Conservation (phyloP, 2,797 vertebrate genomes). For the Avahi laniger region DNA sequence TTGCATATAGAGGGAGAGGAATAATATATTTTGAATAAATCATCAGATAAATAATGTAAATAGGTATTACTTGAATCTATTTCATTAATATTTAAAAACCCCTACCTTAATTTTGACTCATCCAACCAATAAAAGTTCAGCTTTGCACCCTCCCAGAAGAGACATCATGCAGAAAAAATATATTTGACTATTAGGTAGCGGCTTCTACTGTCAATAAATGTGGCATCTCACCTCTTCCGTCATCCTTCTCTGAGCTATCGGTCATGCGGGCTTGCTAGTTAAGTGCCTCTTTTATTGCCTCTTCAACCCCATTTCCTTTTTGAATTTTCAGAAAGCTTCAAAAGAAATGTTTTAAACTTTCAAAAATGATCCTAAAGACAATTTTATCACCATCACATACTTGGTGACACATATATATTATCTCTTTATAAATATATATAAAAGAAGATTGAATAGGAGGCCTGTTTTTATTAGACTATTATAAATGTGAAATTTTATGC, state of each 20-base stretch:
- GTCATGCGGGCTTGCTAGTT: neutral
- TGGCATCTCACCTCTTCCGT: neutral
- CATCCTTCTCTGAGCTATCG: neutral
- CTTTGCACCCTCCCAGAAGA: neutral
- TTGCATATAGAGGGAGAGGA: neutral
- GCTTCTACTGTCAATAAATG: neutral
- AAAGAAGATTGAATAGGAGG: neutral
- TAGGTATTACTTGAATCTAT: neutral
- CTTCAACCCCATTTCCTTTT: neutral
- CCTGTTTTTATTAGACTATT: constrained; percentile 27
- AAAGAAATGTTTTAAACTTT: neutral
- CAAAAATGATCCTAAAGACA: neutral
- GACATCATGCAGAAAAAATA: neutral
- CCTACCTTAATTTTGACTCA: neutral
- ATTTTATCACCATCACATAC: neutral
- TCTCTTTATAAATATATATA: neutral
- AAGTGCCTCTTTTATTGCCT: neutral
- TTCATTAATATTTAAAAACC: neutral
- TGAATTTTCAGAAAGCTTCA: neutral
- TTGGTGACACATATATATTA: neutral
- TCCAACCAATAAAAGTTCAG: neutral
- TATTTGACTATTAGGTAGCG: neutral
- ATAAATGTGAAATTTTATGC: constrained; percentile 51
- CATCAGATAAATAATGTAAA: constrained; percentile 17
- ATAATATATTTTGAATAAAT: neutral